Base-by-base conservation (phyloP, 2,888 invertebrate genomes). In the Calliopum simillimum region DNA sequence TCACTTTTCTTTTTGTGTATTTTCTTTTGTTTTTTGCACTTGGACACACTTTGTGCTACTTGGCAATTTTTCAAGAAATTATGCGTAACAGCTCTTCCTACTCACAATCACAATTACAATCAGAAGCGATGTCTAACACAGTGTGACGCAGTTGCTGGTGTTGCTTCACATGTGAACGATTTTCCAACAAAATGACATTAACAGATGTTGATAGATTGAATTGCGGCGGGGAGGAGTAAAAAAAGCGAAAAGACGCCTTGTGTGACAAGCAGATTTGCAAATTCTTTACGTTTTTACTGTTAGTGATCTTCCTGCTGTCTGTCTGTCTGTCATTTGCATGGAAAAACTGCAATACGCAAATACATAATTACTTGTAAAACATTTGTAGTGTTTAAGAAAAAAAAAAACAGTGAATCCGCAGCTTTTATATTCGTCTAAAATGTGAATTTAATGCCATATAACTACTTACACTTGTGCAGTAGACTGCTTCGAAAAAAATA, bases 21-120 rank as follows among this genome's bases (percentile, higher is more conserved):
- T 59, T 12, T 16, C 41, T 33, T 41, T 12, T 59, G 41, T 33
- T 59, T 41, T 43, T 41, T 33, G 19, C 12, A 43, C 43, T 59
- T 41, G 59, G 59, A 41, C 41, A 33, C 43, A 69, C 68, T 56
- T 71, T 70, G 71, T 72, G 69, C 68, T 71, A 74, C 71, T 74
- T 74, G 74, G 71, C 71, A 74, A 71, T 65, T 71, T 70, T 74
- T 72, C 68, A 69, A 69, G 56, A 56, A 56, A 56, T 66, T 66
- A 59, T 33, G 56, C 66, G 56, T 66, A 66, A 66, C n/a, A 21
- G 12, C 53, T 25, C 64, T 64, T 64, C 63, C 63, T 63, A 47
- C 49, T 63, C 63, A 21, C 49, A 46, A 23, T 21, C 47, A 14
- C 23, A 33, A n/a, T 21, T 23, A 33, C 19, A 19, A 14, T 21